phyloP scores from a whole-genome alignment of 1,140 invertebrate species.

The Hormaphis cornu region DNA sequence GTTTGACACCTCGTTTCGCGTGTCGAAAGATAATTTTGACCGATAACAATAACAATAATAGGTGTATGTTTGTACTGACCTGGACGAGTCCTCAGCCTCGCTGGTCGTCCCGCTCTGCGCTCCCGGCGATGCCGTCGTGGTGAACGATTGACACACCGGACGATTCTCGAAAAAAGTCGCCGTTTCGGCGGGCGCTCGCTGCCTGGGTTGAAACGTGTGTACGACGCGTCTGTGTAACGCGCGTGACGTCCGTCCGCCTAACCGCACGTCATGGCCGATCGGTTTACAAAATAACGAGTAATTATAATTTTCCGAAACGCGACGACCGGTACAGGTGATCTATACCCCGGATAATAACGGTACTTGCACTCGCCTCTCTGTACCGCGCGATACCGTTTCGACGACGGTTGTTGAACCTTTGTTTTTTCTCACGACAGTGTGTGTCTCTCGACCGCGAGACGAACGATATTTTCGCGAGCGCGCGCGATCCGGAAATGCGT shows the following conservation, averaged over 20 bases:
- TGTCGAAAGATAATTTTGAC: neutral
- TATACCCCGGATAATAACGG: too few relatives aligned
- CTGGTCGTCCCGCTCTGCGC: constrained; percentile 30
- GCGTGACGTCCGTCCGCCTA: too few relatives aligned
- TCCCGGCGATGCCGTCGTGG: constrained; percentile 30
- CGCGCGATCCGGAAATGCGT: neutral
- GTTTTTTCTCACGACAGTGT: neutral
- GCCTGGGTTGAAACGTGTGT: too few relatives aligned
- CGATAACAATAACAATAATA: neutral
- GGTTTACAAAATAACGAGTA: too few relatives aligned
- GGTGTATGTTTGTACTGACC: neutral
- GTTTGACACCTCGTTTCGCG: neutral
- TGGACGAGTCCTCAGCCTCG: constrained; percentile 32
- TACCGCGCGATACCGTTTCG: too few relatives aligned
- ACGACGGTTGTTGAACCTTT: neutral
- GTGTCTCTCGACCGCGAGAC: constrained; percentile 9
- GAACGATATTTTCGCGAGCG: constrained; percentile 14
- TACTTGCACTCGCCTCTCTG: too few relatives aligned
- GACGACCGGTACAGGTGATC: too few relatives aligned
- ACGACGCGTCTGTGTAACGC: too few relatives aligned
- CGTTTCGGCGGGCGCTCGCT: neutral
- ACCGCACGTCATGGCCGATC: too few relatives aligned
- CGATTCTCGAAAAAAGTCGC: constrained; percentile 2
- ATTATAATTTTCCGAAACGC: too few relatives aligned
- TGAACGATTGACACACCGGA: constrained; percentile 12